phyloP scores from a whole-genome alignment of 2,113 vertebrate species.

The Thalassarche chlororhynchos region DNA sequence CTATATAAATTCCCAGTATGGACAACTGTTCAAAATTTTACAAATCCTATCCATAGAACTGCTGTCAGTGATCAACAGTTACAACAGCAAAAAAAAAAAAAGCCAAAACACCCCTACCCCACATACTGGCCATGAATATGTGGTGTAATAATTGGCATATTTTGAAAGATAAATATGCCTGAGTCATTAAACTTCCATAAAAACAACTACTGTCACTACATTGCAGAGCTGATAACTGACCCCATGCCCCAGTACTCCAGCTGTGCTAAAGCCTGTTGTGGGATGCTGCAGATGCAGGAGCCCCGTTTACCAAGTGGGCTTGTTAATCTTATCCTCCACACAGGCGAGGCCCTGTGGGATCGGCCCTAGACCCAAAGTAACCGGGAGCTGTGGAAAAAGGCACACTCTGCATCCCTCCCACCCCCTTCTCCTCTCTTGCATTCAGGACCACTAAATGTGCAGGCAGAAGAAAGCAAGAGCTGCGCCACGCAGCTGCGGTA shows the following conservation, averaged over 20 bases:
- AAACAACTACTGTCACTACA: background rate
- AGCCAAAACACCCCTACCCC: fast-evolving
- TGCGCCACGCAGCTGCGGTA: background rate
- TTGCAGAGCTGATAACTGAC: background rate
- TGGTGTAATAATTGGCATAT: background rate
- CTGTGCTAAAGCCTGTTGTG: background rate
- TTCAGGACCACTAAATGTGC: background rate
- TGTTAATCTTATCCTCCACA: background rate
- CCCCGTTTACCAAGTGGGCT: background rate
- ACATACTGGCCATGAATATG: background rate
- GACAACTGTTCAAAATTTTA: background rate
- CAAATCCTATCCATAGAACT: background rate
- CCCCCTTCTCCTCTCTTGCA: background rate
- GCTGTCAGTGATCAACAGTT: background rate
- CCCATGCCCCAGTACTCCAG: background rate
- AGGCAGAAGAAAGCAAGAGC: background rate
- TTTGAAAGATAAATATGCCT: background rate
- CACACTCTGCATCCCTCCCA: background rate
- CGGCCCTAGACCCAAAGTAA: background rate
- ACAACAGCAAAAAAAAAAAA: background rate
- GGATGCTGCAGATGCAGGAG: background rate
- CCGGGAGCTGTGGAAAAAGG: background rate
- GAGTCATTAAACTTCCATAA: background rate
- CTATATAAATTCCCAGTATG: background rate
- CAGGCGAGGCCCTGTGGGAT: background rate